Conservation (phyloP, 2,113 vertebrate genomes). For the Gymnocephalus cernua region DNA sequence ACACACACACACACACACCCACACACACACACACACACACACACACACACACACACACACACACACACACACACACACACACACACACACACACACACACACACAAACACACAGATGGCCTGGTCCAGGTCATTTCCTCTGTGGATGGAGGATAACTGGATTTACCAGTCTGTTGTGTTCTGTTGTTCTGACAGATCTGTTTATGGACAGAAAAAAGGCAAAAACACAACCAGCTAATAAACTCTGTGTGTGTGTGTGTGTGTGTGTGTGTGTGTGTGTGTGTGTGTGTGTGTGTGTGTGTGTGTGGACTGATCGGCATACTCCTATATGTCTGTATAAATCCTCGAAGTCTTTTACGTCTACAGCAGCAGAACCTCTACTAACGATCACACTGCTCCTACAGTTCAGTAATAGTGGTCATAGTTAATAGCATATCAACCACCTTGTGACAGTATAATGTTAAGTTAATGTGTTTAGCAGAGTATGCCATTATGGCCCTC, state of each 20-base stretch:
- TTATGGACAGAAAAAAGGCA: slow-evolving; percentile 78
- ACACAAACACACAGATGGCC: slow-evolving; percentile 75
- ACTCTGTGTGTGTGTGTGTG: slow-evolving; percentile 3
- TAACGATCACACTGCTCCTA: slow-evolving; percentile 50
- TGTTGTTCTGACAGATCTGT: slow-evolving; percentile 85
- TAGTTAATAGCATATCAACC: slow-evolving; percentile 73
- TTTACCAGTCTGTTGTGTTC: slow-evolving; percentile 85
- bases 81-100: slow-evolving; percentile 49
- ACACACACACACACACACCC: slow-evolving; percentile 43
- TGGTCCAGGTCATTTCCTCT: slow-evolving; percentile 84
- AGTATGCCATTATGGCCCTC: slow-evolving; percentile 74
- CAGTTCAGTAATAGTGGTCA: slow-evolving; percentile 58
- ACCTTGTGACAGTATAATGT: slow-evolving; percentile 74
- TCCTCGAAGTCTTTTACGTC: slow-evolving; percentile 38
- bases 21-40: slow-evolving; percentile 44
- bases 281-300: slow-evolving; percentile 15
- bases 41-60: slow-evolving; percentile 36
- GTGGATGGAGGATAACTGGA: slow-evolving; percentile 86
- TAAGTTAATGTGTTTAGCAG: slow-evolving; percentile 75
- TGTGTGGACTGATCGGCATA: too few species aligned
- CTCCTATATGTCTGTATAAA: too few species aligned
- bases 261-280: slow-evolving; percentile 3
- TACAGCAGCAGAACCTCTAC: slow-evolving; percentile 31
- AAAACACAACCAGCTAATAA: slow-evolving; percentile 76
- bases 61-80: slow-evolving; percentile 25